phyloP scores from a whole-genome alignment of 2,113 vertebrate genomes.

The Oenanthe melanoleuca region DNA sequence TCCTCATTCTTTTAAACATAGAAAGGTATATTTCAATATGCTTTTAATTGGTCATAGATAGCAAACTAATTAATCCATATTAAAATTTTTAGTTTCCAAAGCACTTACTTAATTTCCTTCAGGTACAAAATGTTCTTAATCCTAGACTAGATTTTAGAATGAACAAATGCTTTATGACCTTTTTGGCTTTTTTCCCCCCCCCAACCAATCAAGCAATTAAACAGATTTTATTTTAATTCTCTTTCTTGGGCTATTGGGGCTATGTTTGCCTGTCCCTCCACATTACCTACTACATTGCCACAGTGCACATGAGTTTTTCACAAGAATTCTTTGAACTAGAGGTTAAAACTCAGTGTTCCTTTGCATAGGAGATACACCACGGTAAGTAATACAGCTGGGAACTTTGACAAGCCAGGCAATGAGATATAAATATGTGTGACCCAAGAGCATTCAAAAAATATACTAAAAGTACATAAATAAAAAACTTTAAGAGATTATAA shows the following conservation, averaged over 20 bases:
- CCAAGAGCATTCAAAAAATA: slow-evolving; percentile 60
- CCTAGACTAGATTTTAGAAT: neutral
- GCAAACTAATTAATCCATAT: neutral
- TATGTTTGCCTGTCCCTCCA: neutral
- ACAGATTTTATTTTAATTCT: neutral
- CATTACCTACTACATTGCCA: neutral
- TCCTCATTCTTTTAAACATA: neutral
- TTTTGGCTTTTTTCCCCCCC: neutral
- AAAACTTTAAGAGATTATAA: slow-evolving; percentile 60
- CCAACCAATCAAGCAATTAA: neutral
- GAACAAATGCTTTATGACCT: neutral
- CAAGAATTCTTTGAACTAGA: neutral
- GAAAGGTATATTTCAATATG: neutral
- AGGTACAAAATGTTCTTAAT: neutral
- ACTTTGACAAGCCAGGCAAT: slow-evolving; percentile 11
- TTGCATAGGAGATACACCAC: neutral
- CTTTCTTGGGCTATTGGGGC: neutral
- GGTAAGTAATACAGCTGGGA: neutral
- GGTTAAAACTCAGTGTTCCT: neutral
- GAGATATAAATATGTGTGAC: slow-evolving; percentile 3
- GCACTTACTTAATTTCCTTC: neutral
- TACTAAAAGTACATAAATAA: slow-evolving; percentile 60
- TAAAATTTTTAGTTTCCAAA: neutral
- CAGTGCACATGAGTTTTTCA: neutral
- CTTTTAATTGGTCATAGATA: neutral